Evolutionary conservation across 2,797 vertebrate species (phyloP).

Genomic region (Cryptoblepharus egeriae): DNA sequence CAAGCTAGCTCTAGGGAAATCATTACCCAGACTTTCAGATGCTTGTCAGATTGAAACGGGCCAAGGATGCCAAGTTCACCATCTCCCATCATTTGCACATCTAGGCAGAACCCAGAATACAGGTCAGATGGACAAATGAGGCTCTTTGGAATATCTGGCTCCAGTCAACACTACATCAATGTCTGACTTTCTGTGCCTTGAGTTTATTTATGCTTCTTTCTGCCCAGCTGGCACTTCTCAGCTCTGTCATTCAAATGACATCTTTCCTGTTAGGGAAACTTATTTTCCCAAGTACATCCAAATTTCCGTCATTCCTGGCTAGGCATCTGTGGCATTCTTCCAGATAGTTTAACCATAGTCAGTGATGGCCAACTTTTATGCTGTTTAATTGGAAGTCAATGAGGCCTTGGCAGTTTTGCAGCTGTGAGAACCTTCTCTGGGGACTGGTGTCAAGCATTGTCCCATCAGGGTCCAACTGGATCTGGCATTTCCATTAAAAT

Average conservation of each 20-base stretch:
- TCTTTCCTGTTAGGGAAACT: slow-evolving; percentile 9
- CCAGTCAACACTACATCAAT: neutral
- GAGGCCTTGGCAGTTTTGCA: slow-evolving; percentile 13
- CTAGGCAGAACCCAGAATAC: neutral
- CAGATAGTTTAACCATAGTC: neutral
- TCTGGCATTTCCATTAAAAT: slow-evolving; percentile 27
- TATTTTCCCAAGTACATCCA: neutral
- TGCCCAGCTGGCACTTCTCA: neutral
- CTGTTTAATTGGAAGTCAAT: slow-evolving; percentile 5
- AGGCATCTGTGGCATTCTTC: neutral
- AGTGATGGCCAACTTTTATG: slow-evolving; percentile 23
- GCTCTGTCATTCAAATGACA: slow-evolving; percentile 14
- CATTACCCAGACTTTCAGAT: neutral
- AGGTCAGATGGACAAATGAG: neutral
- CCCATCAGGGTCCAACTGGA: slow-evolving; percentile 8
- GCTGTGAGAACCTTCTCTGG: neutral
- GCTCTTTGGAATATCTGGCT: neutral
- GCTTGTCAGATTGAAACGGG: neutral
- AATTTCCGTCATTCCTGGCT: neutral
- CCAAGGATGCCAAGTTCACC: neutral
- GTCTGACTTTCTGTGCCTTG: neutral
- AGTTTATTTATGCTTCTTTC: neutral
- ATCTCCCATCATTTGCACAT: neutral
- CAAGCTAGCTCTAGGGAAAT: neutral
- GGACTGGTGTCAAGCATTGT: slow-evolving; percentile 16